Conservation (phyloP, 35 echinoderm and acorn worm genomes). For the Holothuria glaberrima region DNA sequence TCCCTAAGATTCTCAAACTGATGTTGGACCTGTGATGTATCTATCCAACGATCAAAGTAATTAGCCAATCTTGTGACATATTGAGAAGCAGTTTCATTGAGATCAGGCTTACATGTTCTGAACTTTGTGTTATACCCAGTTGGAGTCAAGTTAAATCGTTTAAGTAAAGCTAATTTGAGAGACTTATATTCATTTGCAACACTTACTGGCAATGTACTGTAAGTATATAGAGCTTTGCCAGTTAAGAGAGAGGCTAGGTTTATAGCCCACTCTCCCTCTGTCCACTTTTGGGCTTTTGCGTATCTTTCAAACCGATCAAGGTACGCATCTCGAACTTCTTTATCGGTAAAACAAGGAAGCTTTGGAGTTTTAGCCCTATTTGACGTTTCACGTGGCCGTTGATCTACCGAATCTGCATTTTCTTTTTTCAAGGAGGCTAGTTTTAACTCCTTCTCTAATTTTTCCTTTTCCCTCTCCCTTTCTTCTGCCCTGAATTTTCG, state of each 20-base stretch:
- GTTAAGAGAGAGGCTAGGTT: conserved; percentile 36
- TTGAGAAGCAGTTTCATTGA: conserved; percentile 52
- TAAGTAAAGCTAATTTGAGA: conserved; percentile 38
- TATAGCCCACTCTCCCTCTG: not conserved
- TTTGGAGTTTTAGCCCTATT: conserved; percentile 9
- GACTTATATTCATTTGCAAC: conserved; percentile 42
- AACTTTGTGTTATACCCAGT: conserved; percentile 41
- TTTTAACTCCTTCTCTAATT: not conserved
- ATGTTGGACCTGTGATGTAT: conserved; percentile 19
- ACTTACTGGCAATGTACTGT: not conserved
- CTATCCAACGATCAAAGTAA: conserved; percentile 46
- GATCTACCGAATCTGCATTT: not conserved
- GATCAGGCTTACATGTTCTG: not conserved
- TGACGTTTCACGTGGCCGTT: not conserved
- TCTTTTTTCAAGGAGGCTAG: not conserved
- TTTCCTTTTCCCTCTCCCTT: not conserved
- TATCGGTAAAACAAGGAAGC: conserved; percentile 16
- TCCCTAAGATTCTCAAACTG: conserved; percentile 7
- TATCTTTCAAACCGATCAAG: conserved; percentile 11
- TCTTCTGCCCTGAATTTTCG: not conserved
- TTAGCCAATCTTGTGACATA: conserved; percentile 8
- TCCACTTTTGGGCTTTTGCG: conserved; percentile 37
- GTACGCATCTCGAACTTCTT: conserved; percentile 33
- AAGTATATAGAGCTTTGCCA: conserved; percentile 23
- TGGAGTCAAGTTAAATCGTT: conserved; percentile 41